These are phyloP conservation scores for Hippocampus zosterae DNA, from an alignment of 2,113 vertebrate species.

Conservation along the genomic window DNA sequence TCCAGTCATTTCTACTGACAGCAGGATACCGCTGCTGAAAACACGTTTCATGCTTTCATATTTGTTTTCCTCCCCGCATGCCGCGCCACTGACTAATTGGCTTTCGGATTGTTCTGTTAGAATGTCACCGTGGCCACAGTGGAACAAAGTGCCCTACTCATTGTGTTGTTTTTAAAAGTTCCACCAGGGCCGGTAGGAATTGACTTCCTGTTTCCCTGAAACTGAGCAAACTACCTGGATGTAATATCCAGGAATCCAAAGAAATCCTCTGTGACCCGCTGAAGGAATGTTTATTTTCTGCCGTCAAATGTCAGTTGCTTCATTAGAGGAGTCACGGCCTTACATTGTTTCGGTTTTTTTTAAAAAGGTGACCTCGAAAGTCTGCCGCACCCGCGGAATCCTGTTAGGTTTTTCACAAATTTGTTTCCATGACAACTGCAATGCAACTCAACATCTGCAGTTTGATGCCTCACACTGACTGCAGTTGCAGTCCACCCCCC, in stretches of 20 bases:
- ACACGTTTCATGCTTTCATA: conserved; percentile 57
- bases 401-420: conserved; percentile 26
- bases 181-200: conserved; percentile 37
- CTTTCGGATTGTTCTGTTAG: conserved; percentile 59
- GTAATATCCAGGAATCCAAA: conserved; percentile 39
- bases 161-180: conserved; percentile 50
- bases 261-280: conserved; percentile 7
- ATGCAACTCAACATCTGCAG: conserved; percentile 33
- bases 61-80: conserved; percentile 60
- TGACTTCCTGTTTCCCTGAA: conserved; percentile 40
- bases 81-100: conserved; percentile 69
- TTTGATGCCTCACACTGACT: conserved; percentile 37
- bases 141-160: conserved; percentile 47
- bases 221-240: conserved; percentile 11
- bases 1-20: conserved; percentile 68
- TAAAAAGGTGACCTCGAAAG: conserved; percentile 37
- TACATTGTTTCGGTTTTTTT: conserved; percentile 33
- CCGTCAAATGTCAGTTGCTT: conserved; percentile 34
- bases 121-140: conserved; percentile 49
- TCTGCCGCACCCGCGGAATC: conserved; percentile 6
- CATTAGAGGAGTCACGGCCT: conserved; percentile 20
- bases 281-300: conserved; percentile 36
- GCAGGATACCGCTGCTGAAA: conserved; percentile 63
- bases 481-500: conserved; percentile 22
- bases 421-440: conserved; percentile 24